Percentiles rank a stretch among this genome's conserved stretches.
Conservation (phyloP, 2,888 invertebrate genomes). For the Archaeoteleia sp. region DNA sequence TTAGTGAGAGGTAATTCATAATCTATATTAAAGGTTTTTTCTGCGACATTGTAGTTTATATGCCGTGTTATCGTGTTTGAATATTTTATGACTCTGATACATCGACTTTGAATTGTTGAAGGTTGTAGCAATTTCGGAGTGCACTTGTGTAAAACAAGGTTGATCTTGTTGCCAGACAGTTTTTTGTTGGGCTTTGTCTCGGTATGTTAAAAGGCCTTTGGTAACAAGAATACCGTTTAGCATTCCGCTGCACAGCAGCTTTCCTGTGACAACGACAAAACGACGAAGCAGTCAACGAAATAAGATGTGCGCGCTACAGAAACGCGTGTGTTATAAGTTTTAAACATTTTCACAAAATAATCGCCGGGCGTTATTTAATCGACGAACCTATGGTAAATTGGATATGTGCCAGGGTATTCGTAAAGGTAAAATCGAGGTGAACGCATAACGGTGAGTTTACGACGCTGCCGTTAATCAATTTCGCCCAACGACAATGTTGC, state of each 20-base stretch:
- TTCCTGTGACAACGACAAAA: conserved; percentile 9
- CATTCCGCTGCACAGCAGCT: neutral
- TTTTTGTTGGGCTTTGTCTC: conserved; percentile 18
- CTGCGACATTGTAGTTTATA: conserved; percentile 15
- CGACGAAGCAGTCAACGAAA: conserved; percentile 5
- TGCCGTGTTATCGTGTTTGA: conserved; percentile 21
- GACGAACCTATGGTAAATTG: no score
- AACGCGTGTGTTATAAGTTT: neutral
- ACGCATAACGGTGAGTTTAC: no score
- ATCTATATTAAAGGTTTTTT: neutral
- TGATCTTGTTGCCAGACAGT: neutral
- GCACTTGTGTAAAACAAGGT: conserved; percentile 3
- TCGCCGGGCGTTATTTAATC: no score
- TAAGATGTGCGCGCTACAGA: conserved; percentile 4
- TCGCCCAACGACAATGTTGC: no score
- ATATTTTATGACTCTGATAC: conserved; percentile 16
- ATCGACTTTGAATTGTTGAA: conserved; percentile 11
- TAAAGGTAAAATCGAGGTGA: no score
- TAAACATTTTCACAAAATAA: no score
- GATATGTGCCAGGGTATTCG: no score
- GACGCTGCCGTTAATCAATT: no score
- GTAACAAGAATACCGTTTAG: conserved; percentile 33
- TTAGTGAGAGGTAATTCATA: conserved; percentile 15
- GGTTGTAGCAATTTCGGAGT: conserved; percentile 2
- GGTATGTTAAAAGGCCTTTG: conserved; percentile 16